Conservation (phyloP, 2,797 vertebrate species). For the Oreochromis grahami region DNA sequence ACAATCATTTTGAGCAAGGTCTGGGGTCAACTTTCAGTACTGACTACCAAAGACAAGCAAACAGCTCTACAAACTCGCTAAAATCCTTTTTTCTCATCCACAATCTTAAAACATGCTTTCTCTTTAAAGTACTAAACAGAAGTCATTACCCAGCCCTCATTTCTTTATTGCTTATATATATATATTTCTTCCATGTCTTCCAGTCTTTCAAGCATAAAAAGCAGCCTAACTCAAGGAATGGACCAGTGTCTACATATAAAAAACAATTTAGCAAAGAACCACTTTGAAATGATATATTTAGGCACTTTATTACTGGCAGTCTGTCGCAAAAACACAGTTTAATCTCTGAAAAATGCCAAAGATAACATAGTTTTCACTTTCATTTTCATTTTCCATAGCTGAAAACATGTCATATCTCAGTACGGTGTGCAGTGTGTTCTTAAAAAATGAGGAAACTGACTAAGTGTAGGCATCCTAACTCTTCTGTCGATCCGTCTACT, state of each 20-base stretch:
- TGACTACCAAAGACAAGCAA: background rate
- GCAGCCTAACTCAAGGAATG: background rate
- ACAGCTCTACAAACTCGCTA: background rate
- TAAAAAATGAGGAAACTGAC: background rate
- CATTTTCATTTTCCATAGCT: background rate
- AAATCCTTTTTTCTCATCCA: background rate
- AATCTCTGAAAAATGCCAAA: background rate
- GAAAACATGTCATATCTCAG: background rate
- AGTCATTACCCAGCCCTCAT: background rate
- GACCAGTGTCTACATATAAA: background rate
- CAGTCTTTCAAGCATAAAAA: background rate
- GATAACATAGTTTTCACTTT: background rate
- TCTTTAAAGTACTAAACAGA: background rate
- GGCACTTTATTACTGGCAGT: background rate
- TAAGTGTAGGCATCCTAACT: fast-evolving
- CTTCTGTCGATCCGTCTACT: background rate
- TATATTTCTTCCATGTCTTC: background rate
- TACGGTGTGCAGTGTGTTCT: background rate
- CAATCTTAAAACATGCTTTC: background rate
- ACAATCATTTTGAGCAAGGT: background rate
- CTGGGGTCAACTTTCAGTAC: background rate
- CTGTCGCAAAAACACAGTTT: background rate
- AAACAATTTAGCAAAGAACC: background rate
- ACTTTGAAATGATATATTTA: background rate
- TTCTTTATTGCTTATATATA: background rate